Conservation (phyloP, 1,140 invertebrate genomes). For the Campoletis sonorensis region DNA sequence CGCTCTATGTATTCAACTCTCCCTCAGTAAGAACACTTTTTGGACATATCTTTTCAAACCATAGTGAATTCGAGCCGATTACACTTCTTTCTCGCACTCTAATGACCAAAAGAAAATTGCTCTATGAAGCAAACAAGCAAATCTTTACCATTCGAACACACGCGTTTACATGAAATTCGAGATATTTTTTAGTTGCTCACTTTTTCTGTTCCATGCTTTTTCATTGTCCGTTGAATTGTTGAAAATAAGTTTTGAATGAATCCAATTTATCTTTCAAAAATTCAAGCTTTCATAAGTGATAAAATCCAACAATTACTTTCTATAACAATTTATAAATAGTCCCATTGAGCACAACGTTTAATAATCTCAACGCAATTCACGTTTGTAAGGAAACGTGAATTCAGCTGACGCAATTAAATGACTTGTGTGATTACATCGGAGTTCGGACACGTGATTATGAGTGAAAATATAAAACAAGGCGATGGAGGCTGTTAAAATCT, state of each 20-base stretch:
- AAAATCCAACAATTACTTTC: too few relatives aligned
- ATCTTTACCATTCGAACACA: constrained; percentile 56
- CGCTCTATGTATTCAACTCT: constrained; percentile 37
- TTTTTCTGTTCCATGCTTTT: background rate
- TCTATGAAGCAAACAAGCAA: constrained; percentile 62
- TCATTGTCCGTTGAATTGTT: background rate
- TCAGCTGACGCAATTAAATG: background rate
- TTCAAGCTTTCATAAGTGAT: too few relatives aligned
- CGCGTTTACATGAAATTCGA: constrained; percentile 55
- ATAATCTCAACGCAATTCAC: too few relatives aligned
- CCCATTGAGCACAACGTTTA: too few relatives aligned
- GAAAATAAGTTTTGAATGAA: too few relatives aligned
- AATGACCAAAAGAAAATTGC: constrained; percentile 55
- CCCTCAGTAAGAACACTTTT: constrained; percentile 35
- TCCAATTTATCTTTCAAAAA: too few relatives aligned
- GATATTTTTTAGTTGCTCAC: background rate
- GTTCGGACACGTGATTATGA: background rate
- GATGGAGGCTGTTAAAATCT: background rate
- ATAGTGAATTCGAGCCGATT: constrained; percentile 41
- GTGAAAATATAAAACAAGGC: background rate
- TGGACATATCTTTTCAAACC: constrained; percentile 1
- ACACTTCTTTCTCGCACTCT: constrained; percentile 34
- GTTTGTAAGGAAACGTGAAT: too few relatives aligned
- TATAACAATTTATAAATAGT: too few relatives aligned
- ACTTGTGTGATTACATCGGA: background rate